Evolutionary conservation across 2,888 invertebrate species (phyloP).

Genomic region (Lymantria monacha): DNA sequence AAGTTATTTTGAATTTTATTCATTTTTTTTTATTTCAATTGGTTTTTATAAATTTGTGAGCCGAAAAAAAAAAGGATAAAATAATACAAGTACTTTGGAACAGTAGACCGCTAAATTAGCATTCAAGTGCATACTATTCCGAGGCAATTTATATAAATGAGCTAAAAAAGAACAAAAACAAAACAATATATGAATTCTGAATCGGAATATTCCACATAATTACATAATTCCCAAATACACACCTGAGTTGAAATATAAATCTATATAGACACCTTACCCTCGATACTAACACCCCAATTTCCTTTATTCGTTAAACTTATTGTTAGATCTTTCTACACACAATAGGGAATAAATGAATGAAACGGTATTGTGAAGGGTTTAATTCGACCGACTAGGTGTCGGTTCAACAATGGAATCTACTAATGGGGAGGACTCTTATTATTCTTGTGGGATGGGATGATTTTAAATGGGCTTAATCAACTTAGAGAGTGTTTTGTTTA

Average conservation of each 20-base stretch:
- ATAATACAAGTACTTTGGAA: too few species aligned
- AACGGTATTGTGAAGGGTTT: conserved; percentile 40
- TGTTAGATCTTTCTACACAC: conserved; percentile 12
- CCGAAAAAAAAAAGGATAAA: too few species aligned
- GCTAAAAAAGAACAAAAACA: too few species aligned
- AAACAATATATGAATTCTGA: not conserved
- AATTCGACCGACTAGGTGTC: conserved; percentile 30
- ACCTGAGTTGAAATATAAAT: not conserved
- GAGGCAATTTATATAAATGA: too few species aligned
- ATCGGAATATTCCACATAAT: not conserved
- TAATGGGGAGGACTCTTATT: conserved; percentile 36
- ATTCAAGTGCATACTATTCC: too few species aligned
- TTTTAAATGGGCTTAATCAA: conserved; percentile 18
- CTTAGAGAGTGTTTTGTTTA: conserved; percentile 7
- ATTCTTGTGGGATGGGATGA: conserved; percentile 22
- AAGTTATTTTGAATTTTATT: too few species aligned
- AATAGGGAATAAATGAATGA: conserved; percentile 27
- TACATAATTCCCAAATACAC: not conserved
- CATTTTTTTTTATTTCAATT: too few species aligned
- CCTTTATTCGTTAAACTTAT: conserved; percentile 9
- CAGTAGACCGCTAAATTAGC: too few species aligned
- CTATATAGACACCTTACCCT: not conserved
- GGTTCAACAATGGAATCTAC: conserved; percentile 23
- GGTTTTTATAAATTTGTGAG: too few species aligned
- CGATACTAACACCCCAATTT: not conserved